Conservation (phyloP, 2,797 vertebrate genomes). For the Xenops minutus region DNA sequence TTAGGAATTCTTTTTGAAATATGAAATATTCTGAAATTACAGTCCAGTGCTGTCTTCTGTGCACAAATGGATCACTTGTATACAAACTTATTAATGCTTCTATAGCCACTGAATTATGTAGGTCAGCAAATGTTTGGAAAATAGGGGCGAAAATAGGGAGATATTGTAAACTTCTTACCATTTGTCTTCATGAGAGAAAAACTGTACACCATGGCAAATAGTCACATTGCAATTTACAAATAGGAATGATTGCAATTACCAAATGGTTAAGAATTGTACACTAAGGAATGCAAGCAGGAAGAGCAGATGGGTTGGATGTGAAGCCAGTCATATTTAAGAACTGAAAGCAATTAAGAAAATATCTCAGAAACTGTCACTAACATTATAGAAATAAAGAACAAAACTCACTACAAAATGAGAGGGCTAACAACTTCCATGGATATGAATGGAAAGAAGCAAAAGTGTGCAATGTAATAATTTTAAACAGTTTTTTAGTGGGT, state of each 20-base stretch:
- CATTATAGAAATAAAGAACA: background rate
- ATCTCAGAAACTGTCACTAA: background rate
- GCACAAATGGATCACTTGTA: background rate
- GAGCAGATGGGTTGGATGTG: background rate
- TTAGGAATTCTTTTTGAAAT: background rate
- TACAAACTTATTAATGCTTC: background rate
- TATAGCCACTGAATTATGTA: background rate
- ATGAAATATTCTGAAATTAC: background rate
- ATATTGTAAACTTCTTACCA: background rate
- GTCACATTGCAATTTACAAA: background rate
- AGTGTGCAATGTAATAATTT: background rate
- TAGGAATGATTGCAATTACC: background rate
- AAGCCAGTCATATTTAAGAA: slow-evolving; percentile 42
- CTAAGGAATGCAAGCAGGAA: background rate
- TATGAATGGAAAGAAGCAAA: slow-evolving; percentile 28
- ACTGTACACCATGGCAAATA: background rate
- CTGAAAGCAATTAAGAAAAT: slow-evolving; percentile 26
- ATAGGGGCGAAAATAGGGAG: background rate
- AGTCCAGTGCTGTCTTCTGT: background rate
- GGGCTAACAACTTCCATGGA: background rate
- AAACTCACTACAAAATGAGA: slow-evolving; percentile 15
- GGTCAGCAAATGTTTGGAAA: background rate
- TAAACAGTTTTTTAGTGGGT: background rate
- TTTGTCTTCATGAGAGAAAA: background rate
- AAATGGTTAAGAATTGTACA: slow-evolving; percentile 34